phyloP scores from a whole-genome alignment of 1,140 invertebrate species.

The Chelonus insularis region DNA sequence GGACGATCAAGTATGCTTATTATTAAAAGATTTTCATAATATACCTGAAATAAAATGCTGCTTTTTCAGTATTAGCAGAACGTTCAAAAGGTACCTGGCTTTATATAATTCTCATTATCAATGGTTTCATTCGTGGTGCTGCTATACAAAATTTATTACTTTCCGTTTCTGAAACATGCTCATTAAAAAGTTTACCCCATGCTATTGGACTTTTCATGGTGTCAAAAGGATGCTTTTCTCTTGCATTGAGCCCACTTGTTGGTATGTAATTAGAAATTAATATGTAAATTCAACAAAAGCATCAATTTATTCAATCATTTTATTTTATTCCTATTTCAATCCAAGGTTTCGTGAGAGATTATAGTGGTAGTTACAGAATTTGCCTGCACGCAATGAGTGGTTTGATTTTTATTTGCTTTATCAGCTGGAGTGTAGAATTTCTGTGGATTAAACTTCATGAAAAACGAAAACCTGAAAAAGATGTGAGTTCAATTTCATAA shows the following conservation, averaged over 20 bases:
- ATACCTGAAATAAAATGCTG: too few relatives aligned
- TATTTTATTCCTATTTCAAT: background rate
- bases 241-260: slow-evolving; percentile 70
- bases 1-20: slow-evolving; percentile 70
- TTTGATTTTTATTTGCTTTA: slow-evolving; percentile 67
- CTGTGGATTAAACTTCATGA: slow-evolving; percentile 15
- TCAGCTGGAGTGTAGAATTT: slow-evolving; percentile 72
- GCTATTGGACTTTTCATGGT: slow-evolving; percentile 78
- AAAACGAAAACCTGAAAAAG: background rate
- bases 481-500: too few relatives aligned
- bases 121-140: slow-evolving; percentile 73
- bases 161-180: slow-evolving; percentile 73
- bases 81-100: slow-evolving; percentile 56
- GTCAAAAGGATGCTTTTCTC: slow-evolving; percentile 72
- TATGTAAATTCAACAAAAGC: too few relatives aligned
- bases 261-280: slow-evolving; percentile 67
- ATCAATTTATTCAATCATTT: too few relatives aligned
- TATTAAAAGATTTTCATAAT: slow-evolving; percentile 24
- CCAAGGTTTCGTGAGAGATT: slow-evolving; percentile 71
- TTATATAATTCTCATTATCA: slow-evolving; percentile 65
- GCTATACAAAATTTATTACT: slow-evolving; percentile 75
- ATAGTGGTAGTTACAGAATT: slow-evolving; percentile 68
- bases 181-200: slow-evolving; percentile 72
- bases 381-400: slow-evolving; percentile 73
- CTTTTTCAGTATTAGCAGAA: slow-evolving; percentile 58